Evolutionary conservation across 2,113 vertebrate species (phyloP).

Genomic region (Pithys albifrons): DNA sequence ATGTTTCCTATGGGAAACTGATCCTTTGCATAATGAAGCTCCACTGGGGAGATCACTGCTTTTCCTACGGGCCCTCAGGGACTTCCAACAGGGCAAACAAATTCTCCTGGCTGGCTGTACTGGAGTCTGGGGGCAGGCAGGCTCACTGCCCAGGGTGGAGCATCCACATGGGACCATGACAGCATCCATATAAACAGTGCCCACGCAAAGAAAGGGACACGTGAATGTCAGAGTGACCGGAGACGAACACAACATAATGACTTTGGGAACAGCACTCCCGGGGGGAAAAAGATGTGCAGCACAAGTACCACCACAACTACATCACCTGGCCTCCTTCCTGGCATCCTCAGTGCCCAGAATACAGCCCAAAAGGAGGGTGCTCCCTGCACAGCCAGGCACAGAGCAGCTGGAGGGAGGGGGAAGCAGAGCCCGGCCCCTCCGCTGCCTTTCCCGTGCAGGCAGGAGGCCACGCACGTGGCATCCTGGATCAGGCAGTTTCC

Average conservation of each 20-base stretch:
- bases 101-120: background rate
- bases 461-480: background rate
- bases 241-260: fast-evolving
- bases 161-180: fast-evolving
- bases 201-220: background rate
- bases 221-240: fast-evolving
- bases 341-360: background rate
- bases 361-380: background rate
- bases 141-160: background rate
- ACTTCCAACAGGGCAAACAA: background rate
- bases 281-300: background rate
- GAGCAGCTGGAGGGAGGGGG: fast-evolving
- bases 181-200: background rate
- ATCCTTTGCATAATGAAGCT: background rate
- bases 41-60: background rate
- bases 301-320: background rate
- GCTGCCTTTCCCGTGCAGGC: fast-evolving
- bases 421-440: fast-evolving
- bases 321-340: background rate
- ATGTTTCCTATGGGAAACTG: conserved; percentile 7
- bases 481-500: background rate
- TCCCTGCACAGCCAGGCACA: background rate
- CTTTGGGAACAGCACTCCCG: background rate
- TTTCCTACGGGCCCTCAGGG: background rate
- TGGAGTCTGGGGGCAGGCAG: background rate